phyloP scores from a whole-genome alignment of 35 echinoderm and acorn worm genomes.

The Ophioderma brevispina region DNA sequence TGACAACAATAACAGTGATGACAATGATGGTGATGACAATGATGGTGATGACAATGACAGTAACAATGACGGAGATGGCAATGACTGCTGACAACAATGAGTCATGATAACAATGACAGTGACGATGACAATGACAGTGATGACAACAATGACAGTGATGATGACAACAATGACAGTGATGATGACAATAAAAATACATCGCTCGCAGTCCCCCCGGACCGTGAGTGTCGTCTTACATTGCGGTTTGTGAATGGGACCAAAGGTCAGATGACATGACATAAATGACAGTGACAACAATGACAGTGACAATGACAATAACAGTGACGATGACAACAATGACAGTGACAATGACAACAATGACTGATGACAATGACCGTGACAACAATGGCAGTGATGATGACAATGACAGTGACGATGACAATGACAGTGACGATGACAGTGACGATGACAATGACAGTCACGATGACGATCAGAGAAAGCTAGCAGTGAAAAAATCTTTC shows the following conservation, averaged over 20 bases:
- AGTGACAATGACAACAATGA: not conserved
- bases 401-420: no score
- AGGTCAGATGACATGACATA: not conserved
- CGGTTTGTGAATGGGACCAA: no score
- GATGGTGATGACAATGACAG: constrained; percentile 7
- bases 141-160: not conserved
- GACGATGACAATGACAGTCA: not conserved
- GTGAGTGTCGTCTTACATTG: no score
- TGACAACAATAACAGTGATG: constrained; percentile 3
- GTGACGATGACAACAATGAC: constrained; percentile 4
- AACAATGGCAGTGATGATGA: not conserved
- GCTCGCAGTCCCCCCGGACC: not conserved
- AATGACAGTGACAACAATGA: not conserved
- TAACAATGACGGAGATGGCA: not conserved
- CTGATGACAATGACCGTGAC: not conserved
- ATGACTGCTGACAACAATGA: not conserved
- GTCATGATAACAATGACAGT: not conserved
- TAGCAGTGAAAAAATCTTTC: no score
- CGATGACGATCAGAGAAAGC: no score
- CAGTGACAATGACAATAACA: no score
- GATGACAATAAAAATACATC: not conserved
- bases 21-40: constrained; percentile 12
- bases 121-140: not conserved
- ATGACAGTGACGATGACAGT: not conserved
- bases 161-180: not conserved